Conservation (phyloP, 2,113 vertebrate genomes). For the Gila orcuttii region DNA sequence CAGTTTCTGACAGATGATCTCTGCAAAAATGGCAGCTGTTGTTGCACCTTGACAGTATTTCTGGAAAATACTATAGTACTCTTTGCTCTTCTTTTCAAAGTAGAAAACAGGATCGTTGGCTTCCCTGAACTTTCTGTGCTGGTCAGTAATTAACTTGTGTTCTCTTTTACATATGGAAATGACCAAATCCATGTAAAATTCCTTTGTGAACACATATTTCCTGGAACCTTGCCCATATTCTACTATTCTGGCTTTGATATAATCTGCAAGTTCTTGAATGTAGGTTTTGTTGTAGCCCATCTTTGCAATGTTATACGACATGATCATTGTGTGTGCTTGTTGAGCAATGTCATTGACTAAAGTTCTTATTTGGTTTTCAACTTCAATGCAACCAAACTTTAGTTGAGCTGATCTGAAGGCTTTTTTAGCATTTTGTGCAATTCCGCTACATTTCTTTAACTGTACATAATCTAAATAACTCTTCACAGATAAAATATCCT, state of each 20-base stretch:
- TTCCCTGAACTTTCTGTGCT: slow-evolving; percentile 49
- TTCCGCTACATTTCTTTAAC: neutral
- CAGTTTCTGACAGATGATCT: slow-evolving; percentile 71
- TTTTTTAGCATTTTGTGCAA: neutral
- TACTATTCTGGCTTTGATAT: slow-evolving; percentile 42
- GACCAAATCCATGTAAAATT: slow-evolving; percentile 54
- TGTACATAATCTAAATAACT: neutral
- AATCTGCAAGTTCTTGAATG: slow-evolving; percentile 63
- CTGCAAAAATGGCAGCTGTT: slow-evolving; percentile 61
- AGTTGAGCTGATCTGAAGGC: neutral
- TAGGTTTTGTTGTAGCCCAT: slow-evolving; percentile 41
- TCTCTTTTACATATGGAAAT: slow-evolving; percentile 60
- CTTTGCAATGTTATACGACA: neutral
- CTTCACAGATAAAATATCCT: neutral
- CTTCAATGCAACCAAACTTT: neutral
- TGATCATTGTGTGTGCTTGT: neutral
- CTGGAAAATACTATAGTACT: neutral
- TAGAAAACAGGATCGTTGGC: slow-evolving; percentile 63
- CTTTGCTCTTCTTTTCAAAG: neutral
- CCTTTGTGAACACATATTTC: slow-evolving; percentile 28
- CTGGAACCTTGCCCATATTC: neutral
- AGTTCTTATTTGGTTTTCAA: neutral
- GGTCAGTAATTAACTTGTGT: neutral
- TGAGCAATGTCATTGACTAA: neutral
- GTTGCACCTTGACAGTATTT: slow-evolving; percentile 61